Evolutionary conservation across 2,113 vertebrate genomes (phyloP).

Genomic region (Calyptomena viridis): DNA sequence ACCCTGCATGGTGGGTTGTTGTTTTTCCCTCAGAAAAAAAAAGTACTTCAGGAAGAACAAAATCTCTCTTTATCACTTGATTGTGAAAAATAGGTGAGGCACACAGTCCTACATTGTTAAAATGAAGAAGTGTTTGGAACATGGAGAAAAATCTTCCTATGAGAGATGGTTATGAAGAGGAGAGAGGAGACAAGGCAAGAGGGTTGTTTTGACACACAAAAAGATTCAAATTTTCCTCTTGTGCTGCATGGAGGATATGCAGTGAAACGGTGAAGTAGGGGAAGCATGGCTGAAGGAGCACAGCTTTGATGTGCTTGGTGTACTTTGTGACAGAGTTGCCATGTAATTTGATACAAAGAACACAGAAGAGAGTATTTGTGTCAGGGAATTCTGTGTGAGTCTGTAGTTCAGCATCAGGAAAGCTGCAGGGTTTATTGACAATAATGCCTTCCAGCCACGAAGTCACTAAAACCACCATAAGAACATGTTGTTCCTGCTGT

Average conservation of each 20-base stretch:
- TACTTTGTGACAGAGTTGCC: not conserved
- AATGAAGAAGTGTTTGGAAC: not conserved
- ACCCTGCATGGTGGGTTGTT: not conserved
- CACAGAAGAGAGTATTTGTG: not conserved
- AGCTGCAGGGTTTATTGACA: not conserved
- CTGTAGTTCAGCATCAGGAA: not conserved
- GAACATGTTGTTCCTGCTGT: not conserved
- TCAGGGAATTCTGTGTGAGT: not conserved
- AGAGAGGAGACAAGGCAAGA: not conserved
- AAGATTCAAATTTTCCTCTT: not conserved
- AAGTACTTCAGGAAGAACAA: not conserved
- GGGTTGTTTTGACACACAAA: not conserved
- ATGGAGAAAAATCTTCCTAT: not conserved
- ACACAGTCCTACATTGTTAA: not conserved
- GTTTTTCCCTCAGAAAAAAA: not conserved
- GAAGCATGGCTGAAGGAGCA: not conserved
- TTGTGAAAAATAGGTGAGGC: not conserved
- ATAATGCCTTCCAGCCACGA: not conserved
- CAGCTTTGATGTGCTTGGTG: not conserved
- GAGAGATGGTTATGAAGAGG: not conserved
- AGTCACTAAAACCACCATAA: not conserved
- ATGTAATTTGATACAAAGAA: not conserved
- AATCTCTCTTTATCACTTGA: not conserved
- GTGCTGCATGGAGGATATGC: fast-evolving
- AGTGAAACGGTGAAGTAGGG: not conserved